These are phyloP conservation scores for Microcebus griseorufus DNA, from an alignment of 2,113 vertebrate species.

Conservation along the genomic window DNA sequence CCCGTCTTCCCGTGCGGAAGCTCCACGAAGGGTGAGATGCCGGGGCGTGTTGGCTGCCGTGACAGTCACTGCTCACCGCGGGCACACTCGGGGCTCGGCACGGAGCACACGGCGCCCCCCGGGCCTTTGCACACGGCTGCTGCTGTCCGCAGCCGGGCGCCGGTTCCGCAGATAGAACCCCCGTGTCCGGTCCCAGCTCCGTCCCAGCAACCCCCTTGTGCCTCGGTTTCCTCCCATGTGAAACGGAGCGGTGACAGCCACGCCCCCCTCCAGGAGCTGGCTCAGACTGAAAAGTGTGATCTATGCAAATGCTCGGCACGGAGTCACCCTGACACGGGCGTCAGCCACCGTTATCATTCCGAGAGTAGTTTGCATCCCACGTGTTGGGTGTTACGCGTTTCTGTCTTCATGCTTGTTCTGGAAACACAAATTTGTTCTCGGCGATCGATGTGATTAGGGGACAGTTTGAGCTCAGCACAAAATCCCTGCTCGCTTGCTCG, in stretches of 20 bases:
- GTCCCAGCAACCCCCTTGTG: no score
- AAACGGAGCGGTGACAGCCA: not conserved
- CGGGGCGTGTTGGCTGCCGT: fast-evolving
- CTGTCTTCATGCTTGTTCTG: not conserved
- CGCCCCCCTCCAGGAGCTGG: not conserved
- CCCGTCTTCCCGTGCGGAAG: no score
- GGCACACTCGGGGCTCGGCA: fast-evolving
- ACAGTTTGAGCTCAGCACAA: not conserved
- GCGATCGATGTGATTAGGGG: not conserved
- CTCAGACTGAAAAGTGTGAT: not conserved
- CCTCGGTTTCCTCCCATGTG: not conserved
- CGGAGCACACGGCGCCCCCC: fast-evolving
- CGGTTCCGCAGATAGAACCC: fast-evolving
- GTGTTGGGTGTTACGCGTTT: not conserved
- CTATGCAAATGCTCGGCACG: no score
- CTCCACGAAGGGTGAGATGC: fast-evolving
- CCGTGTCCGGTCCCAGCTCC: not conserved
- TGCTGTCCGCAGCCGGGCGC: fast-evolving
- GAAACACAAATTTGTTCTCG: not conserved
- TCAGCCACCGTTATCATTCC: not conserved
- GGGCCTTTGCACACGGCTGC: fast-evolving
- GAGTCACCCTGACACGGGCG: not conserved
- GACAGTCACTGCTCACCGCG: fast-evolving
- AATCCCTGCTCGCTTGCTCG: not conserved
- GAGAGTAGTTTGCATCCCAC: not conserved